Evolutionary conservation across 2,888 invertebrate genomes (phyloP).

Genomic region (Strigamia crassipes): DNA sequence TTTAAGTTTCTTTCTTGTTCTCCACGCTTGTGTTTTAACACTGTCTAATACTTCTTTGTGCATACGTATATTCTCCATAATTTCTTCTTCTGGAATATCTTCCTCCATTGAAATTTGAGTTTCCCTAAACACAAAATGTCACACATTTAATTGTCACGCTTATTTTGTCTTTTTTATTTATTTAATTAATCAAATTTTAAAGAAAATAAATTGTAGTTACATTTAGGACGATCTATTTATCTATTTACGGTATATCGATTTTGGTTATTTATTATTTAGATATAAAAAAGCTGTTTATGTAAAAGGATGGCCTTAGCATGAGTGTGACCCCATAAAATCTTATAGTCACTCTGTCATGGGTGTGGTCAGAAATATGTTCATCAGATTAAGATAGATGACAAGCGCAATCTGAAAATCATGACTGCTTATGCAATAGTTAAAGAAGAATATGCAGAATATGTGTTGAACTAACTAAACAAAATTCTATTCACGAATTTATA

Average conservation of each 20-base stretch:
- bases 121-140: slow-evolving; percentile 31
- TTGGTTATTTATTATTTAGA: not conserved
- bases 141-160: too few species aligned
- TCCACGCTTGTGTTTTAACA: slow-evolving; percentile 67
- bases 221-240: too few species aligned
- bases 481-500: not conserved
- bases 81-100: slow-evolving; percentile 70
- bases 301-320: not conserved
- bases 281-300: not conserved
- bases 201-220: too few species aligned
- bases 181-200: not conserved
- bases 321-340: slow-evolving; percentile 24
- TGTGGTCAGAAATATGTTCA: slow-evolving; percentile 33
- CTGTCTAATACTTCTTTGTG: slow-evolving; percentile 89
- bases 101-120: slow-evolving; percentile 50
- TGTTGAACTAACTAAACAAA: too few species aligned
- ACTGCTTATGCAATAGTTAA: not conserved
- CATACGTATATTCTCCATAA: slow-evolving; percentile 84
- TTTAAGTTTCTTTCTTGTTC: slow-evolving; percentile 54
- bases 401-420: not conserved
- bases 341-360: slow-evolving; percentile 4
- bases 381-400: slow-evolving; percentile 27
- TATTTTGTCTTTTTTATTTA: too few species aligned
- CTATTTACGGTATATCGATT: not conserved
- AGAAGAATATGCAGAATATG: not conserved